Conservation (phyloP, 2,113 vertebrate genomes). For the Carassius gibelio region DNA sequence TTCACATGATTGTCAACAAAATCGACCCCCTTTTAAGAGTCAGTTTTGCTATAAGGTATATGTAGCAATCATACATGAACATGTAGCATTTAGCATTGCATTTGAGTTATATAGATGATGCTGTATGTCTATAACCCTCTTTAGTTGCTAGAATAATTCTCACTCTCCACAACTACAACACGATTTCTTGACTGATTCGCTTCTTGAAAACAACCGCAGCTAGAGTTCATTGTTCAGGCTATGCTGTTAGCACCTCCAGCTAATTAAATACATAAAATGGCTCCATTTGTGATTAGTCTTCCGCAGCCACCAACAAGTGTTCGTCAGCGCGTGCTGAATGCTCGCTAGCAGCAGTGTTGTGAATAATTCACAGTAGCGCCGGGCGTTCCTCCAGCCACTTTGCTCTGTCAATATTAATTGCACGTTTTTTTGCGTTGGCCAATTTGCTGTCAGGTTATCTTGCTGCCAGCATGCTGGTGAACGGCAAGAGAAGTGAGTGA, state of each 20-base stretch:
- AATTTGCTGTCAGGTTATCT: conserved; percentile 37
- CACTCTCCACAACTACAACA: neutral
- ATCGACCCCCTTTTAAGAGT: neutral
- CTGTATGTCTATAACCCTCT: neutral
- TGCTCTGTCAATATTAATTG: conserved; percentile 58
- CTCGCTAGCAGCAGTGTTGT: conserved; percentile 28
- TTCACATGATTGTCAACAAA: neutral
- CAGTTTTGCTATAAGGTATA: neutral
- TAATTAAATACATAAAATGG: conserved; percentile 27
- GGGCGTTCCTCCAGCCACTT: conserved; percentile 41
- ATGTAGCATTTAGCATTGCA: neutral
- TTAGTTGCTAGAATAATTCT: neutral
- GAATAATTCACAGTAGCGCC: conserved; percentile 48
- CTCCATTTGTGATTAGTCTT: conserved; percentile 42
- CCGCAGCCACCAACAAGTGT: conserved; percentile 44
- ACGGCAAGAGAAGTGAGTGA: conserved; percentile 19
- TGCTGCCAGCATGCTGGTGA: conserved; percentile 4
- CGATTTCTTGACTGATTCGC: neutral
- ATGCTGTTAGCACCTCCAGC: neutral
- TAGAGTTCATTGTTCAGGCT: conserved; percentile 1
- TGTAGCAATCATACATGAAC: neutral
- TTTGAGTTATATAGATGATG: neutral
- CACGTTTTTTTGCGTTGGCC: conserved; percentile 27
- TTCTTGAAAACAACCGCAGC: neutral
- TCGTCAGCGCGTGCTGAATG: conserved; percentile 29